These are phyloP conservation scores for Siphlonurus alternatus DNA, from an alignment of 2,888 invertebrate genomes.

Conservation along the genomic window DNA sequence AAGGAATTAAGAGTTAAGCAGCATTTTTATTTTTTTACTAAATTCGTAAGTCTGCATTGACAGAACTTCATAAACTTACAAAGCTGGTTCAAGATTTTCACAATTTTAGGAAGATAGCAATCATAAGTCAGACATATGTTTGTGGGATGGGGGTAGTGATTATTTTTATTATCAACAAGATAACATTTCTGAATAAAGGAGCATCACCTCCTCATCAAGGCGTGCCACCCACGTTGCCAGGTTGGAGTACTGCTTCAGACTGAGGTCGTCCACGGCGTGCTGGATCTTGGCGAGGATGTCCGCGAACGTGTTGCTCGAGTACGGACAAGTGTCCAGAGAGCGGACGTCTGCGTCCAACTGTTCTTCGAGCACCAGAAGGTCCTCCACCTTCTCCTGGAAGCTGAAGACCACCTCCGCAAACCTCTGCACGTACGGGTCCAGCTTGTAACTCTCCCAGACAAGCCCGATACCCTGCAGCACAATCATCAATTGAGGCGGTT, in stretches of 20 bases:
- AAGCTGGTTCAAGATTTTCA: too few relatives aligned
- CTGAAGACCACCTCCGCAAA: conserved; percentile 88
- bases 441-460: conserved; percentile 98
- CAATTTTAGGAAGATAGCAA: too few relatives aligned
- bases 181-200: neutral
- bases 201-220: conserved; percentile 74
- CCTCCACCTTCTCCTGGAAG: conserved; percentile 97
- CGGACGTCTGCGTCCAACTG: conserved; percentile 92
- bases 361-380: conserved; percentile 86
- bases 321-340: conserved; percentile 90
- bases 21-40: too few relatives aligned
- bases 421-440: conserved; percentile 93
- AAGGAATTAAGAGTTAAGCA: too few relatives aligned
- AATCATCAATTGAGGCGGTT: too few relatives aligned
- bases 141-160: too few relatives aligned
- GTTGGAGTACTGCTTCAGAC: conserved; percentile 93
- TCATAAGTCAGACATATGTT: too few relatives aligned
- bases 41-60: too few relatives aligned
- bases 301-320: conserved; percentile 81
- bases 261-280: conserved; percentile 93
- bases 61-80: too few relatives aligned
- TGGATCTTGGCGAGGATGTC: conserved; percentile 91
- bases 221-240: conserved; percentile 91
- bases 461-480: conserved; percentile 59
- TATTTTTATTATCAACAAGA: too few relatives aligned